Evolutionary conservation across 92 coral and sea anemone genomes (phyloP).

Genomic region (Porites cylindrica): DNA sequence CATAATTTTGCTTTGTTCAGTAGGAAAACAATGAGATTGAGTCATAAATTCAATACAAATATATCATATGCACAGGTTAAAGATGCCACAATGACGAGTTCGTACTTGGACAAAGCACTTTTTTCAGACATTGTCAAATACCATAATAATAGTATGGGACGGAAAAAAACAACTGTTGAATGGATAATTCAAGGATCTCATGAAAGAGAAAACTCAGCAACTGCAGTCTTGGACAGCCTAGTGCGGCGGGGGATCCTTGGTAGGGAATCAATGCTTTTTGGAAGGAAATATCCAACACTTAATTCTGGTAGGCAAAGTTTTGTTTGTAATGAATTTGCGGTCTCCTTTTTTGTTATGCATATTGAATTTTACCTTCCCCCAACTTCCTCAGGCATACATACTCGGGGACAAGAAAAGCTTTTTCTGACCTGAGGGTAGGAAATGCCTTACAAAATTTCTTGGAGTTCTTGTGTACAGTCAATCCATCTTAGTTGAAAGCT

Average conservation of each 20-base stretch:
- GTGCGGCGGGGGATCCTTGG: conserved; percentile 51
- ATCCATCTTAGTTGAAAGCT: too few species aligned
- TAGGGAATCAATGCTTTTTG: conserved; percentile 59
- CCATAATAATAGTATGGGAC: conserved; percentile 38
- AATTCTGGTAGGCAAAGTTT: conserved; percentile 39
- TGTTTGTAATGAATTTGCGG: neutral
- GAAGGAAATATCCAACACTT: conserved; percentile 61
- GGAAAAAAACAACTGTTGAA: conserved; percentile 48
- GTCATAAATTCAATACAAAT: neutral
- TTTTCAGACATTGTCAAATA: conserved; percentile 59
- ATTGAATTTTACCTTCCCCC: too few species aligned
- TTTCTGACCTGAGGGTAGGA: too few species aligned
- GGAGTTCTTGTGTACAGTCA: too few species aligned
- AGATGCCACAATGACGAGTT: conserved; percentile 39
- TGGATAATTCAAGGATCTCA: conserved; percentile 57
- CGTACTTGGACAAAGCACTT: conserved; percentile 62
- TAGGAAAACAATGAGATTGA: too few species aligned
- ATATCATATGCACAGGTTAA: conserved; percentile 41
- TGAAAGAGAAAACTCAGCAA: conserved; percentile 66
- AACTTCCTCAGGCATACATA: too few species aligned
- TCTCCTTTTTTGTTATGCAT: neutral
- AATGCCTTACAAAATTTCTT: too few species aligned
- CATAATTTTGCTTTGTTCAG: too few species aligned
- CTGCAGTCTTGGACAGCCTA: conserved; percentile 54
- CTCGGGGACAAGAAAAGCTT: too few species aligned